A percentile compares a stretch with the other conserved stretches of the same genome.
These are phyloP conservation scores for Steromphala cineraria DNA, from an alignment of 2,888 invertebrate genomes.

Conservation along the genomic window DNA sequence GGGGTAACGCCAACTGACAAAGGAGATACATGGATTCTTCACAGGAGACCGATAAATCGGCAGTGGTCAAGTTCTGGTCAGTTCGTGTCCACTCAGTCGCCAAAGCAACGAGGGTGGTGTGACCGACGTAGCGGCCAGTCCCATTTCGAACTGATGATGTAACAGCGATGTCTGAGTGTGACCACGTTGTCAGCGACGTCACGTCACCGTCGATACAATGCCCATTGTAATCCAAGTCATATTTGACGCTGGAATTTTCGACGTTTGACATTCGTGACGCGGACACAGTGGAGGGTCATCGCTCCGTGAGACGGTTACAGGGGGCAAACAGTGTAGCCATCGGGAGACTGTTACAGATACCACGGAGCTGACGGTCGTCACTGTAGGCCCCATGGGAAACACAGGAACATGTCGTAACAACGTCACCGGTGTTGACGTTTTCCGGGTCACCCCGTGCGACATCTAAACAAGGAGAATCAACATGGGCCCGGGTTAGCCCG, in stretches of 20 bases:
- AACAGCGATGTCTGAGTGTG: background rate
- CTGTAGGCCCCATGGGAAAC: background rate
- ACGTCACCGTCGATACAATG: background rate
- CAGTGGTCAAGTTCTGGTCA: too few species aligned
- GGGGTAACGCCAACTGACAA: too few species aligned
- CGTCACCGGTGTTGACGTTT: background rate
- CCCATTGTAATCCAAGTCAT: background rate
- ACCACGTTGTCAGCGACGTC: background rate
- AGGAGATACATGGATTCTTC: too few species aligned
- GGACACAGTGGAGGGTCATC: background rate
- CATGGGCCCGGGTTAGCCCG: background rate
- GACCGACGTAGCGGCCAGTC: background rate
- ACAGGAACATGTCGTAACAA: background rate
- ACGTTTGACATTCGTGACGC: constrained; percentile 7
- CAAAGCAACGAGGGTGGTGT: background rate
- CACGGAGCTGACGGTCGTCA: background rate
- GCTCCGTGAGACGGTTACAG: background rate
- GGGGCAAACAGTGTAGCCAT: background rate
- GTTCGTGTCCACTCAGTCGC: too few species aligned
- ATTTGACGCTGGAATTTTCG: background rate
- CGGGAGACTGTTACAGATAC: background rate
- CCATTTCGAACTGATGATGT: background rate
- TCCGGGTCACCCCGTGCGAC: background rate
- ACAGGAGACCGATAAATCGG: too few species aligned
- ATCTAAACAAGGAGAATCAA: background rate